These are phyloP conservation scores for Hirtodrosophila cameraria DNA, from an alignment of 2,888 invertebrate species.

Conservation along the genomic window DNA sequence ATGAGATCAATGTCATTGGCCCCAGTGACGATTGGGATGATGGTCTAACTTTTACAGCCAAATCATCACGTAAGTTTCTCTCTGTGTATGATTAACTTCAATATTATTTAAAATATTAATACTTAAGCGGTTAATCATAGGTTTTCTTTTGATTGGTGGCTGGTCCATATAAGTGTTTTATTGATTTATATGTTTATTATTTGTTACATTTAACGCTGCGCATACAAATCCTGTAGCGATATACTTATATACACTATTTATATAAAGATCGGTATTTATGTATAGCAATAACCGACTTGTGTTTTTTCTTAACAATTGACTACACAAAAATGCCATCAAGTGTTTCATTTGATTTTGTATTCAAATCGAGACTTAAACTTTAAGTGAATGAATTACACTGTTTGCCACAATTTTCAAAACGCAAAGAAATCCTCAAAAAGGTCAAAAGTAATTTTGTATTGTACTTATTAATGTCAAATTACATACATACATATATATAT, in stretches of 20 bases:
- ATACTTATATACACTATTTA: slow-evolving; percentile 7
- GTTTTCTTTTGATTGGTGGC: slow-evolving; percentile 36
- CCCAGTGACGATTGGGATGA: slow-evolving; percentile 91
- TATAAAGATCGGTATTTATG: slow-evolving; percentile 51
- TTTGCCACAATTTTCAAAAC: slow-evolving; percentile 41
- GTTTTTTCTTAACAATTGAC: slow-evolving; percentile 54
- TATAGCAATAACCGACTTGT: slow-evolving; percentile 50
- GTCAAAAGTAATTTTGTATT: slow-evolving; percentile 28
- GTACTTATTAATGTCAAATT: slow-evolving; percentile 1
- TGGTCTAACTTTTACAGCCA: slow-evolving; percentile 95
- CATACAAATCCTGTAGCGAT: slow-evolving; percentile 28
- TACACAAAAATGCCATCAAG: slow-evolving; percentile 74
- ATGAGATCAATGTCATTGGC: slow-evolving; percentile 84
- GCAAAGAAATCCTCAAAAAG: slow-evolving; percentile 46
- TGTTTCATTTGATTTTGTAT: slow-evolving; percentile 38
- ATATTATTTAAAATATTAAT: slow-evolving; percentile 10
- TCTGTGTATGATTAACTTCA: too few relatives aligned
- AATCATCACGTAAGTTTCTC: slow-evolving; percentile 92
- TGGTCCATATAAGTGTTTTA: slow-evolving; percentile 26
- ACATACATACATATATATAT: slow-evolving; percentile 17
- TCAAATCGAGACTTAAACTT: slow-evolving; percentile 25
- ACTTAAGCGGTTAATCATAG: slow-evolving; percentile 16
- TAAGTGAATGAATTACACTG: slow-evolving; percentile 27
- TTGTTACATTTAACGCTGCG: slow-evolving; percentile 18
- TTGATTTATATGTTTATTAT: slow-evolving; percentile 32